These are phyloP conservation scores for Fulmarus glacialis DNA, from an alignment of 2,113 vertebrate species.

Conservation along the genomic window DNA sequence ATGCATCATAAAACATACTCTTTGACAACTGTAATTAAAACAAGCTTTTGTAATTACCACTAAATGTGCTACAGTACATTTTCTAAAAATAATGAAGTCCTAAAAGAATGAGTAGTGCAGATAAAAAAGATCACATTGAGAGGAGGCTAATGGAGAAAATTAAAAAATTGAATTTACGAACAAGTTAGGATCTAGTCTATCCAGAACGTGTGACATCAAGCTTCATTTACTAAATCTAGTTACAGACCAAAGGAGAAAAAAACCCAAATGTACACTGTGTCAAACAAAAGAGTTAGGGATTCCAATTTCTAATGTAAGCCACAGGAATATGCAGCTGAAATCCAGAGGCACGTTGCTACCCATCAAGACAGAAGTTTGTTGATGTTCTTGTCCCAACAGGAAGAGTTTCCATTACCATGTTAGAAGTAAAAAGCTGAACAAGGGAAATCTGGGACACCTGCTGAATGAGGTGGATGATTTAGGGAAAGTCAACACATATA, in stretches of 20 bases:
- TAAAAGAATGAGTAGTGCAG: neutral
- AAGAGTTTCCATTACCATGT: neutral
- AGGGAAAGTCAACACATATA: fast-evolving
- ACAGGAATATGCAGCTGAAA: neutral
- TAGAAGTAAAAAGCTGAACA: neutral
- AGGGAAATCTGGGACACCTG: fast-evolving
- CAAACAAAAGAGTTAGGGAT: neutral
- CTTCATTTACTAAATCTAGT: neutral
- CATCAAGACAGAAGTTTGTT: neutral
- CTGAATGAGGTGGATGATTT: neutral
- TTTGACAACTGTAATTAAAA: constrained; percentile 59
- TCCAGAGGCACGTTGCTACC: neutral
- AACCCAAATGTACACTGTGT: neutral
- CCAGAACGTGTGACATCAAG: neutral
- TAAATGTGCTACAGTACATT: constrained; percentile 15
- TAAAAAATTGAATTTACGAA: neutral
- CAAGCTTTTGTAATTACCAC: constrained; percentile 47
- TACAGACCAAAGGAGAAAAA: neutral
- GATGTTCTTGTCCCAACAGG: neutral
- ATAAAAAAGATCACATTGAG: neutral
- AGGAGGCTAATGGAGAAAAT: neutral
- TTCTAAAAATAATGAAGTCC: constrained; percentile 45
- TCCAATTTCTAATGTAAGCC: neutral
- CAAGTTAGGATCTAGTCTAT: neutral
- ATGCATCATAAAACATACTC: neutral